Base-by-base conservation (phyloP, 2,888 invertebrate species). In the Argynnis bischoffii region DNA sequence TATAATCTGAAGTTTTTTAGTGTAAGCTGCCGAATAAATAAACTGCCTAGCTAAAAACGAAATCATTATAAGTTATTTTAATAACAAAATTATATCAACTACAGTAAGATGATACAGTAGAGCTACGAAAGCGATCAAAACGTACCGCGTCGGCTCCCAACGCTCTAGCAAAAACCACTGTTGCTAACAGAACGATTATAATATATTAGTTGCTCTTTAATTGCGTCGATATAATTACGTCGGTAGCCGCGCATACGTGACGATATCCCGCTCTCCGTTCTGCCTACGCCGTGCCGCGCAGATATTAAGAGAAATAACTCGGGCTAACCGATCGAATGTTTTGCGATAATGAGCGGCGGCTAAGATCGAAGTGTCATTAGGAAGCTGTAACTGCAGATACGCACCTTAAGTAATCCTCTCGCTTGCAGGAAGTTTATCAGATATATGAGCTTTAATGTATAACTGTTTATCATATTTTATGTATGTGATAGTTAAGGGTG, bases 151-250 rank as follows among this genome's bases (percentile, higher is more conserved):
- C 90, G 89, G 90, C 88, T 79, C 76, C 77, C 72, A 74, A 72
- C 71, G 75, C 89, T 89, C 83, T 91, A 79, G 85, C 79, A 92
- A 92, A 92, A 92, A 92, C 81, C 69, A 78, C 79, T 82, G 84
- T 87, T 85, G 86, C 88, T 89, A 86, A 90, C 89, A 81, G 87
- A 89, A 86, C 92, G 89, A 91, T 92, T 92, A 92, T 92, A 92
- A 90, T 92, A 92, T 92, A 92, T 92, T 92, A 92, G 92, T 91
- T 87, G 83, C 82, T 78, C 84, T 89, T 89, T 92, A 92, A 92
- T 92, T 92, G 90, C 87, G 82, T 79, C 88, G 89, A 92, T 92
- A 92, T 92, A 92, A 92, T 92, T 90, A 92, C 86, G 84, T 76
- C 84, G 86, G 86, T 86, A 82, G 81, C 81, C 76, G 85, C 78